Base-by-base conservation (phyloP, 1,140 invertebrate species). In the Schlechtendalia chinensis region DNA sequence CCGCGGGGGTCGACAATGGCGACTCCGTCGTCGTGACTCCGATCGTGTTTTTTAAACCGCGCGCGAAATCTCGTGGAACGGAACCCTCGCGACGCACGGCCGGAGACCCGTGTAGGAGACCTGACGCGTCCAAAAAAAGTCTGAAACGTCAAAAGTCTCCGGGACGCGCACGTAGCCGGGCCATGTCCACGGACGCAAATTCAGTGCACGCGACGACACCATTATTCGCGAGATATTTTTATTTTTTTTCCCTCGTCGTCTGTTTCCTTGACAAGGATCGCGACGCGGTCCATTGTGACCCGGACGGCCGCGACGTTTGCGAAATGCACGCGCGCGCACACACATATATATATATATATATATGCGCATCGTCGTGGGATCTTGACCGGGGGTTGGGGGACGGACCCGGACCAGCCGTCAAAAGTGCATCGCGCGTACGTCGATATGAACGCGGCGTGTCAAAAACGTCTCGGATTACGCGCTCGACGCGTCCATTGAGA, bases 311-410 rank as follows among this genome's bases (percentile, higher is more conserved):
- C 47, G 45, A 29, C 69, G n/a, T n/a, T n/a, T n/a, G n/a, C n/a
- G n/a, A n/a, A n/a, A n/a, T n/a, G n/a, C n/a, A n/a, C n/a, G n/a
- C n/a, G n/a, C n/a, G n/a, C n/a, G n/a, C n/a, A n/a, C n/a, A n/a
- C n/a, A n/a, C n/a, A n/a, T n/a, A n/a, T n/a, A n/a, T n/a, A n/a
- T n/a, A n/a, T n/a, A n/a, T n/a, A n/a, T n/a, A n/a, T n/a, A n/a
- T n/a, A n/a, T n/a, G n/a, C n/a, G n/a, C 53, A 54, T 72, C 69
- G 69, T 54, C 69, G 69, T 72, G 69, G 69, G 69, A 72, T 72
- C 69, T 71, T 71, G 67, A 71, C 67, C 67, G n/a, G n/a, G n/a
- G n/a, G n/a, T n/a, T n/a, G n/a, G n/a, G n/a, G n/a, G n/a, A n/a
- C n/a, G n/a, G n/a, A n/a, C n/a, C n/a, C n/a, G n/a, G n/a, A 50